These are phyloP conservation scores for Macroglossus sobrinus DNA, from an alignment of 2,113 vertebrate species.

Conservation along the genomic window DNA sequence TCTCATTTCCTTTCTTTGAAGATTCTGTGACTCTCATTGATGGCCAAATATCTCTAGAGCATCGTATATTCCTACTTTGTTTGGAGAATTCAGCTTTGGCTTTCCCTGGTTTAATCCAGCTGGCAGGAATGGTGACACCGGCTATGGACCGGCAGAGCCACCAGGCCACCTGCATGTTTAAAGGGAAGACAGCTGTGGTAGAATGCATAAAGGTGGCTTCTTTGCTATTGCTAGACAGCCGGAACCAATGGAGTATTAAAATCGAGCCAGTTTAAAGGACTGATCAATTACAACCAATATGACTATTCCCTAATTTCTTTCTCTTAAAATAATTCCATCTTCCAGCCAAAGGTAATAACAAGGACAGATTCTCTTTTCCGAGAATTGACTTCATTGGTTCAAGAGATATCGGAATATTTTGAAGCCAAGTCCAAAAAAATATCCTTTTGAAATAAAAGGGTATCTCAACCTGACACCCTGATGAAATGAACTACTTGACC, in stretches of 20 bases:
- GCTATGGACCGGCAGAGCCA: conserved; percentile 78
- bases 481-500: not conserved
- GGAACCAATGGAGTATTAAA: not conserved
- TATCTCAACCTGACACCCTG: not conserved
- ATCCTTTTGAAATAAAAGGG: not conserved
- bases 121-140: conserved; percentile 74
- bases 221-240: not conserved
- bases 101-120: conserved; percentile 75
- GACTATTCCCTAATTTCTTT: not conserved
- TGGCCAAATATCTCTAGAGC: conserved; percentile 73
- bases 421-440: not conserved
- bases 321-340: not conserved
- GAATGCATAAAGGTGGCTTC: not conserved
- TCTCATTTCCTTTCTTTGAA: conserved; percentile 79
- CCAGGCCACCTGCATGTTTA: conserved; percentile 74
- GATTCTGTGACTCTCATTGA: conserved; percentile 36
- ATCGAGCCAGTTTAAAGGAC: not conserved
- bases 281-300: not conserved
- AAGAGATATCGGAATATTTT: not conserved
- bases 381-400: not conserved
- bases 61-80: conserved; percentile 73
- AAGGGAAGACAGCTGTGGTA: conserved; percentile 59
- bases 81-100: conserved; percentile 77
- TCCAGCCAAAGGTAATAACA: not conserved
- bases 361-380: not conserved